Conservation (phyloP, 1,140 invertebrate species). For the Latrodectus geometricus region DNA sequence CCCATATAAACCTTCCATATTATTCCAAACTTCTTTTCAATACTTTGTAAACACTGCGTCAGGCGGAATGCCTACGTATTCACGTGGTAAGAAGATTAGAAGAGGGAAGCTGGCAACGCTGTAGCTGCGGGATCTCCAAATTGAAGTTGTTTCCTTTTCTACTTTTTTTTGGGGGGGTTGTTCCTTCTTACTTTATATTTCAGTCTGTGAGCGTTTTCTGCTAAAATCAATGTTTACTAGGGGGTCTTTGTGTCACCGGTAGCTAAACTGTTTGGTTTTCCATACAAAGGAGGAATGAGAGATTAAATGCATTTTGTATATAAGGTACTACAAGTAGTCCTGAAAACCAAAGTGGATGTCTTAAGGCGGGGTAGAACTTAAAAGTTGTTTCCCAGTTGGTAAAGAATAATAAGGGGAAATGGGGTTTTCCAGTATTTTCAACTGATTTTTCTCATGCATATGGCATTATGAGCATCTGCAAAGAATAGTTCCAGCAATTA, state of each 20-base stretch:
- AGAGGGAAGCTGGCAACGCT: conserved; percentile 30
- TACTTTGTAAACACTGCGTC: conserved; percentile 38
- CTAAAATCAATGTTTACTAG: conserved; percentile 30
- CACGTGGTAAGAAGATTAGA: conserved; percentile 35
- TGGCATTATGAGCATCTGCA: too few species aligned
- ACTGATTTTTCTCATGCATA: not conserved
- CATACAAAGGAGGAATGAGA: conserved; percentile 12
- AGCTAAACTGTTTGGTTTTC: conserved; percentile 55
- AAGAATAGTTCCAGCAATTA: too few species aligned
- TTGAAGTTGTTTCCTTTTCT: conserved; percentile 15
- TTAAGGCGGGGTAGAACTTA: not conserved
- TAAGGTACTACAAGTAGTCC: conserved; percentile 28
- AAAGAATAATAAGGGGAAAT: not conserved
- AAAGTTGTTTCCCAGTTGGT: not conserved
- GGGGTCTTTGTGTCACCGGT: conserved; percentile 30
- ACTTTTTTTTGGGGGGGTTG: not conserved
- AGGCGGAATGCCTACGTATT: conserved; percentile 46
- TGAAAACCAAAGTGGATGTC: not conserved
- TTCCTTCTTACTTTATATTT: not conserved
- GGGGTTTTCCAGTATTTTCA: not conserved
- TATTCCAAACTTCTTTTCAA: conserved; percentile 54
- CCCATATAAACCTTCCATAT: conserved; percentile 49
- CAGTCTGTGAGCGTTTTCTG: not conserved
- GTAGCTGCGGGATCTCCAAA: not conserved
- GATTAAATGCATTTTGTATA: conserved; percentile 55